A percentile compares a stretch with the other conserved stretches of the same genome.
Conservation (phyloP, 2,113 vertebrate genomes). For the Pelmatolapia mariae region DNA sequence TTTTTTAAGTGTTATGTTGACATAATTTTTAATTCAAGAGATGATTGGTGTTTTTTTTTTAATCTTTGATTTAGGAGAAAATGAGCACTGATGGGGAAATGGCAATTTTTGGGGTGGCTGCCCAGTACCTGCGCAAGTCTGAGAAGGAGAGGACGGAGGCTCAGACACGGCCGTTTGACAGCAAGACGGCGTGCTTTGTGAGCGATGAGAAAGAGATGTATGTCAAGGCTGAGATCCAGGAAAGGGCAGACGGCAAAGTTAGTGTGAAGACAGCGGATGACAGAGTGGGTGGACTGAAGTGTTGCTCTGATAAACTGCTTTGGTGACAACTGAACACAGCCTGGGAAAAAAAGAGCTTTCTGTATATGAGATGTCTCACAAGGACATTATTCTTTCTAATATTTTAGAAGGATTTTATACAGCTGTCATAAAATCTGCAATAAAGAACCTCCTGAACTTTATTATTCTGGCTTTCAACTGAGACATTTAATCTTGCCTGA, state of each 20-base stretch:
- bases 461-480: neutral
- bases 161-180: conserved; percentile 76
- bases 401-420: neutral
- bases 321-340: neutral
- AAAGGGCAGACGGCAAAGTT: conserved; percentile 61
- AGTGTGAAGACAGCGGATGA: conserved; percentile 75
- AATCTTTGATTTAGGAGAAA: neutral
- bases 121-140: conserved; percentile 73
- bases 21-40: neutral
- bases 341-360: neutral
- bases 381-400: neutral
- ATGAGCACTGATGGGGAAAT: conserved; percentile 66
- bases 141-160: conserved; percentile 75
- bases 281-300: conserved; percentile 61
- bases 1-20: neutral
- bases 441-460: neutral
- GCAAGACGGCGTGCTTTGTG: conserved; percentile 79
- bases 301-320: neutral
- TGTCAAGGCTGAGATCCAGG: conserved; percentile 73
- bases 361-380: neutral
- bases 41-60: neutral
- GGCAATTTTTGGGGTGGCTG: conserved; percentile 74
- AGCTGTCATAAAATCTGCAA: neutral
- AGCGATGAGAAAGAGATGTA: conserved; percentile 73
- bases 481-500: neutral